Percentiles rank a stretch among this genome's conserved stretches.
phyloP scores from a whole-genome alignment of 2,888 invertebrate species.

The Arctia plantaginis region DNA sequence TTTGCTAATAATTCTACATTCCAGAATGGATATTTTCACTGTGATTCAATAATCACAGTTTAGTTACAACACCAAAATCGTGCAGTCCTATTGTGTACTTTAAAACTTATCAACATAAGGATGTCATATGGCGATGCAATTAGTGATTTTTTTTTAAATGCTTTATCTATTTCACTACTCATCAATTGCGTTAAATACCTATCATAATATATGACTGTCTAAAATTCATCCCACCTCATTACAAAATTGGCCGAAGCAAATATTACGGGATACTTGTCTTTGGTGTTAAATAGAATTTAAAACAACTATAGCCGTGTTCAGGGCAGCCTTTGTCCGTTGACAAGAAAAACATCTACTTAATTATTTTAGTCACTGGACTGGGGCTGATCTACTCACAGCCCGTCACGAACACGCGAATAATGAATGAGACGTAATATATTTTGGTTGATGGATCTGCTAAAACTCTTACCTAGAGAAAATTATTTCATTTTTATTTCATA shows the following conservation, averaged over 20 bases:
- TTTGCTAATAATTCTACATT: no score
- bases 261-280: not conserved
- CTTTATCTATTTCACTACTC: not conserved
- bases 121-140: no score
- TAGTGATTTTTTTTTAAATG: no score
- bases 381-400: not conserved
- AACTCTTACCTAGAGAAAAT: constrained; percentile 6
- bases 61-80: no score
- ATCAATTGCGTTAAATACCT: not conserved
- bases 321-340: not conserved
- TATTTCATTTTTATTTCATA: constrained; percentile 6
- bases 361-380: constrained; percentile 10
- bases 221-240: not conserved
- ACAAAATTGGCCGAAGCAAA: not conserved
- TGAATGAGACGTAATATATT: constrained; percentile 12
- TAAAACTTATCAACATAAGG: no score
- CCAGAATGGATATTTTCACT: no score
- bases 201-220: not conserved
- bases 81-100: no score
- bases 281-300: not conserved
- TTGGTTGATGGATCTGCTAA: constrained; percentile 9
- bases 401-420: constrained; percentile 12
- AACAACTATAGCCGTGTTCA: not conserved
- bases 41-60: no score
- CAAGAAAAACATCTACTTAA: constrained; percentile 7